Evolutionary conservation across 2,113 vertebrate genomes (phyloP).

Genomic region (Peromyscus leucopus): DNA sequence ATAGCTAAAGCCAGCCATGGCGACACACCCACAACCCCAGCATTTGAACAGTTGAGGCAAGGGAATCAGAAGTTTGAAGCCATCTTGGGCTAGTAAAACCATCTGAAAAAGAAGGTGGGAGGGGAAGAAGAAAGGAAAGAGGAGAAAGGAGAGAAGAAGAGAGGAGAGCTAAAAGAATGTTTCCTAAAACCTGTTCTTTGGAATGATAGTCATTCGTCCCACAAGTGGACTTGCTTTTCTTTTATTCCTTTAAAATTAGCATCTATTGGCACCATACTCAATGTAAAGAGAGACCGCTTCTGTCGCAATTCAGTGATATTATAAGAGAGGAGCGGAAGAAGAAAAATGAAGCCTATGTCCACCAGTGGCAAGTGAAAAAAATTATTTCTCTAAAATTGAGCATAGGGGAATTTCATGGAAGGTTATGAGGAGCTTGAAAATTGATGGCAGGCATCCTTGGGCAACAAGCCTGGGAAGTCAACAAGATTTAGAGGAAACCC

Average conservation of each 20-base stretch:
- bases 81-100: not conserved
- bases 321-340: not conserved
- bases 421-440: not conserved
- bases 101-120: not conserved
- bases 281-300: not conserved
- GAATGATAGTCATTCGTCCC: not conserved
- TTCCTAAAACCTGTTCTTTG: constrained; percentile 39
- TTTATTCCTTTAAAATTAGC: not conserved
- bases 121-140: fast-evolving
- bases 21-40: not conserved
- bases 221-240: not conserved
- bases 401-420: not conserved
- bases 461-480: not conserved
- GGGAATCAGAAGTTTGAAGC: not conserved
- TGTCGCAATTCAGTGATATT: not conserved
- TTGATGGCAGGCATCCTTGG: not conserved
- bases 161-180: not conserved
- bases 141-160: fast-evolving
- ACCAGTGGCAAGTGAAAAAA: not conserved
- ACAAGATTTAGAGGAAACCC: not conserved
- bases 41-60: not conserved
- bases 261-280: not conserved
- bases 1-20: not conserved
- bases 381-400: not conserved
- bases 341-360: not conserved